Percentiles rank a stretch among this genome's conserved stretches.
Conservation (phyloP, 1,140 invertebrate genomes). For the Drosophila ogumai region DNA sequence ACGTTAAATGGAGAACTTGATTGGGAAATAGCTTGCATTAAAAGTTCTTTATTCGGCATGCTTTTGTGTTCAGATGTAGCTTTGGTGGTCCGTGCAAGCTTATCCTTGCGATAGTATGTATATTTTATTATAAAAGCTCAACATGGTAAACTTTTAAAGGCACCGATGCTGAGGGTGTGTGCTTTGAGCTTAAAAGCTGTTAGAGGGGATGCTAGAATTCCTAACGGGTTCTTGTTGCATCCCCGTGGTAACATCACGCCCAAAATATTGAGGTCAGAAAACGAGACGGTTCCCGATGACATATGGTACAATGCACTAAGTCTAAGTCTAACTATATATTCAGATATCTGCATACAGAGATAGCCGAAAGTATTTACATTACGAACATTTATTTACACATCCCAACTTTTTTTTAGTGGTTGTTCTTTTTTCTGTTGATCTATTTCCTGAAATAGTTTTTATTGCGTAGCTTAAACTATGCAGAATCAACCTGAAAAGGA, state of each 20-base stretch:
- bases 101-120: neutral
- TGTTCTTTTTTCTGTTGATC: too few species aligned
- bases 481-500: too few species aligned
- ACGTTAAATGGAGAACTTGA: conserved; percentile 5
- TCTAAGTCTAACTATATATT: neutral
- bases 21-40: neutral
- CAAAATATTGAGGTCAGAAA: neutral
- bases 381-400: too few species aligned
- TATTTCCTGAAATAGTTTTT: too few species aligned
- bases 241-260: neutral
- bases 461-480: too few species aligned
- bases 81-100: neutral
- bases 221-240: conserved; percentile 1
- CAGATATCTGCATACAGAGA: neutral
- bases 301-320: neutral
- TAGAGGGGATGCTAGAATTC: neutral
- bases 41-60: conserved; percentile 5
- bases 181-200: neutral
- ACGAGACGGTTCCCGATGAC: neutral
- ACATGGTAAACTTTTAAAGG: neutral
- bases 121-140: conserved; percentile 1
- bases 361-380: too few species aligned
- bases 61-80: neutral
- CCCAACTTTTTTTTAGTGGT: too few species aligned
- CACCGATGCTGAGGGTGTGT: neutral